Evolutionary conservation across 2,113 vertebrate genomes (phyloP), one percentile per base, ranked within the genome.

Genomic region (Pao palembangensis): DNA sequence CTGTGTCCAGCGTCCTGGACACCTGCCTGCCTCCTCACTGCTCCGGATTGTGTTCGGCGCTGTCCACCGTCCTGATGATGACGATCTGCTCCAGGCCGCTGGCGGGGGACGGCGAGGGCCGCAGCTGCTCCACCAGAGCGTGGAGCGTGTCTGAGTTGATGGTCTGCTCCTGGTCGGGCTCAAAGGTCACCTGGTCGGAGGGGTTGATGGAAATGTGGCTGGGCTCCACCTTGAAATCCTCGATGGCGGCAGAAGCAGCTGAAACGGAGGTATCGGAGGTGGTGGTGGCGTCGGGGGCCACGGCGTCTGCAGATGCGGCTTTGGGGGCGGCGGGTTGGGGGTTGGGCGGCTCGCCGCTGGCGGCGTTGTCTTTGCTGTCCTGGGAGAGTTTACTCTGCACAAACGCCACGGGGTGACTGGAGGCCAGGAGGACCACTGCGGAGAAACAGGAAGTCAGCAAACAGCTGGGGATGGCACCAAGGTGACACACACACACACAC

Each of bases 321-420:
- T 58, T 51, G 14, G 82, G 86, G 3, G 81, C 83, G 62, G 67
- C 17, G 0, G 83, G 86, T 0, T 84, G 76, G 0, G 82, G 82
- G 73, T 86, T 83, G 46, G 48, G 0, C 0, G 77, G 86, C 65
- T 83, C 84, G 0, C 83, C 58, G 31, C 85, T 69, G 44, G 85
- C 81, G 0, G 63, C 74, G 54, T 89, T 57, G 20, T 76, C 73
- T 64, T 91, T 90, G 72, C 59, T 84, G 25, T 88, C 88, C 18
- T 90, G 84, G 2, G 88, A 79, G 21, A 91, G 88, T 78, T 91
- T 91, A 44, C 85, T 86, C 57, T 90, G 89, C 67, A 90, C 82
- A 2, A 89, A 79, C 0, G 85, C 79, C 51, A 88, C 71, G 0
- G 84, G 84, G 12, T 87, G 88, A 52, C 80, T 84, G 73, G 88